These are phyloP conservation scores for Patagioenas fasciata DNA, from an alignment of 2,113 vertebrate genomes.

Conservation along the genomic window DNA sequence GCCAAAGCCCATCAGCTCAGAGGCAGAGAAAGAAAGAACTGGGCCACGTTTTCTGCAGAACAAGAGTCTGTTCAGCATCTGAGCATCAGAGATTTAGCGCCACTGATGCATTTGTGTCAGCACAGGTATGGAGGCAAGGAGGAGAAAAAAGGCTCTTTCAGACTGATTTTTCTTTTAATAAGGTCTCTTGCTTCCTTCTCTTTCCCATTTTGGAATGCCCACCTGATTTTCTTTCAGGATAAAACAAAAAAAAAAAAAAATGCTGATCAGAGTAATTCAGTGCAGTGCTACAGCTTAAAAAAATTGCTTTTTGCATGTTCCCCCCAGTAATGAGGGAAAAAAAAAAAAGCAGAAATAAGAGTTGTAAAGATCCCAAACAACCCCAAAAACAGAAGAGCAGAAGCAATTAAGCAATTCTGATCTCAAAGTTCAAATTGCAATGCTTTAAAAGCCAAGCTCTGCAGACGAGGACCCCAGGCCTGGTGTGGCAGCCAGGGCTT, in stretches of 20 bases:
- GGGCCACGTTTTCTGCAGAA: conserved; percentile 41
- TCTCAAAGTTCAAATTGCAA: neutral
- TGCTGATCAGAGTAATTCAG: conserved; percentile 16
- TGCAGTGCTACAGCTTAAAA: conserved; percentile 49
- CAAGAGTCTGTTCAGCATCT: conserved; percentile 7
- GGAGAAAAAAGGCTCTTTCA: neutral
- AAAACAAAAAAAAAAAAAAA: conserved; percentile 2
- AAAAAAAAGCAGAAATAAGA: neutral
- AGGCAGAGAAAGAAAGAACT: conserved; percentile 18
- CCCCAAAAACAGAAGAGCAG: neutral
- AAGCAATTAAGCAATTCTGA: conserved; percentile 30
- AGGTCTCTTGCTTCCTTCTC: neutral
- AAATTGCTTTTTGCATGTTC: conserved; percentile 12
- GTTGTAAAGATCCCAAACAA: conserved; percentile 5
- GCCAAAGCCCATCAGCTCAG: conserved; percentile 23
- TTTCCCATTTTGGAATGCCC: neutral
- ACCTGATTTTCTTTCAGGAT: neutral
- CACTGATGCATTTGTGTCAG: neutral
- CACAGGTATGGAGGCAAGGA: neutral
- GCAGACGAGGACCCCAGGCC: neutral
- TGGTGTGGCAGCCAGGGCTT: neutral
- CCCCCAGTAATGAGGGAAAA: neutral
- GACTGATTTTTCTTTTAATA: neutral
- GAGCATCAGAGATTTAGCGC: neutral
- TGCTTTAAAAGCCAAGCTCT: neutral